These are phyloP conservation scores for Melinopterus prodromus DNA, from an alignment of 2,888 invertebrate genomes.

Conservation along the genomic window DNA sequence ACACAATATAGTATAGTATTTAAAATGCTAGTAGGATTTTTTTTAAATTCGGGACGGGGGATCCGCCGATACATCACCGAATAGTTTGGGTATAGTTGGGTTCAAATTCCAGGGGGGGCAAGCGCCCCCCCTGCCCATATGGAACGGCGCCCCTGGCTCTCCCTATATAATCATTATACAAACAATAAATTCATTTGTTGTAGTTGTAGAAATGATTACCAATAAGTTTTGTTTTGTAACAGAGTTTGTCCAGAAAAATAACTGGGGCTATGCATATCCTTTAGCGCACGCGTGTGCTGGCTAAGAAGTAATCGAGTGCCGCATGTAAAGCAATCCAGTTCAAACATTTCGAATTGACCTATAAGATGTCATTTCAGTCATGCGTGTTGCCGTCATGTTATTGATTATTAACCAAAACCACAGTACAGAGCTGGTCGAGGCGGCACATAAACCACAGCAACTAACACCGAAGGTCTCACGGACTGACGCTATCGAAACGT, in stretches of 20 bases:
- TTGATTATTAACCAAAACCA: conserved; percentile 24
- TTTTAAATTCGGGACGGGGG: no score
- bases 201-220: no score
- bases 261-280: neutral
- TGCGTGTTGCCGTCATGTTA: conserved; percentile 22
- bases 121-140: no score
- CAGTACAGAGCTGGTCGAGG: neutral
- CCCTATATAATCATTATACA: no score
- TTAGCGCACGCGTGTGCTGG: neutral
- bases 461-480: conserved; percentile 9
- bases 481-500: conserved; percentile 20
- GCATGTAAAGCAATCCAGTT: neutral
- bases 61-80: no score
- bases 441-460: neutral
- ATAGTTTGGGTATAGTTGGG: no score
- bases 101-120: no score
- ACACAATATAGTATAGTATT: no score
- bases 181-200: no score
- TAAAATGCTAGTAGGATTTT: no score
- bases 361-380: conserved; percentile 22
- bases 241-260: neutral
- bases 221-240: no score
- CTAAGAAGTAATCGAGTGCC: neutral
- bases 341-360: conserved; percentile 15
- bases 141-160: no score